Evolutionary conservation across 2,797 vertebrate genomes (phyloP).

Genomic region (Falco novaeseelandiae): DNA sequence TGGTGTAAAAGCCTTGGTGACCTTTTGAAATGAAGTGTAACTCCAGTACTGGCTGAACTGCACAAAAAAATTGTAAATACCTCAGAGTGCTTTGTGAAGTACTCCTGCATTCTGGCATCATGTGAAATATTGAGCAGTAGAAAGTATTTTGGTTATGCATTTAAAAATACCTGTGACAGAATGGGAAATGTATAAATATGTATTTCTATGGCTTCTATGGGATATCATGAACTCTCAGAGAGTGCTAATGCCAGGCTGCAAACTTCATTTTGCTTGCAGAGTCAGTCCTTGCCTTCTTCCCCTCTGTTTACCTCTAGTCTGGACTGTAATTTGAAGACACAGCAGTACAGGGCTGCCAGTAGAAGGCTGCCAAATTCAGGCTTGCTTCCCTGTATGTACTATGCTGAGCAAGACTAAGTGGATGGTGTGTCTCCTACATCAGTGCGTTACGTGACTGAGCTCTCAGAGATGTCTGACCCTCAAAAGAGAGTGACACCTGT

Average conservation of each 20-base stretch:
- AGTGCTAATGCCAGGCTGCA: neutral
- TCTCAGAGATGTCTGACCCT: neutral
- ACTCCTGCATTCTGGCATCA: neutral
- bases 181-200: neutral
- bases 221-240: neutral
- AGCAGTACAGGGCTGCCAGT: neutral
- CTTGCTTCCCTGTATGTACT: neutral
- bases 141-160: neutral
- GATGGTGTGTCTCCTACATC: neutral
- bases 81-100: neutral
- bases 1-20: neutral
- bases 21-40: slow-evolving; percentile 12
- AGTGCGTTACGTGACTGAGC: neutral
- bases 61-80: neutral
- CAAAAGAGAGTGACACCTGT: neutral
- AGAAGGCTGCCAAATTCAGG: neutral
- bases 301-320: neutral
- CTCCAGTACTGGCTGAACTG: neutral
- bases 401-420: neutral
- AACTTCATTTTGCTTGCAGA: neutral
- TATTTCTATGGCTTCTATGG: neutral
- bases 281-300: neutral
- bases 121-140: neutral
- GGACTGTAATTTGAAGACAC: neutral
- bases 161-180: neutral